Evolutionary conservation across 2,888 invertebrate genomes (phyloP), one percentile per base, ranked within the genome.

Genomic region (Rhagophthalmus giganteus): DNA sequence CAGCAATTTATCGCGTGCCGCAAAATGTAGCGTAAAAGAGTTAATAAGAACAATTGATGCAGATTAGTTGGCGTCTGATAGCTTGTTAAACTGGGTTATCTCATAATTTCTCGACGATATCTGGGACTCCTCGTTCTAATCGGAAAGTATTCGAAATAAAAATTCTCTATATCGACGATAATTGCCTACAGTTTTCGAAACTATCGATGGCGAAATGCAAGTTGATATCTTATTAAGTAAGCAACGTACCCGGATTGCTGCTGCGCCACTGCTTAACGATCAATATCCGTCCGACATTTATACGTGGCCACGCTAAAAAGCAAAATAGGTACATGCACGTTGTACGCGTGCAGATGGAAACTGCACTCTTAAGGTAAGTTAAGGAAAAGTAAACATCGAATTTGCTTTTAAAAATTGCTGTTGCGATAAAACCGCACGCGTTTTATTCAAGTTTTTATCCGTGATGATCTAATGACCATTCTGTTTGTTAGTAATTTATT

Each of bases 21-120:
- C 55, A 54, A 55, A 58, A 55, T 54, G 57, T 49, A 54, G 49
- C 33, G 45, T 49, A 56, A 60, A 59, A 55, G 54, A 56, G 42
- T 59, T 52, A 53, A 53, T 55, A 60, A 60, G 57, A 61, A 58
- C 60, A 60, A 54, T 62, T 56, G 57, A 60, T 61, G 62, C 55
- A 61, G 58, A 63, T 62, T 58, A 63, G 57, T 62, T 51, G 50
- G 54, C 55, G 58, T 59, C 58, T 52, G 59, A 59, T 56, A 52
- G 57, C 56, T 20, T 20, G 54, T 57, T 60, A 59, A 61, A 60
- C 57, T 55, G 61, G 60, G 59, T 60, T 63, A 60, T 59, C 61
- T 59, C 58, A 63, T 61, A 60, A 63, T 62, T 63, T 61, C 62
- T 62, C 59, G 54, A 57, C 40, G 63, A 61, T 62, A 58, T 55